Conservation (phyloP, 2,113 vertebrate genomes). For the Eretmochelys imbricata region DNA sequence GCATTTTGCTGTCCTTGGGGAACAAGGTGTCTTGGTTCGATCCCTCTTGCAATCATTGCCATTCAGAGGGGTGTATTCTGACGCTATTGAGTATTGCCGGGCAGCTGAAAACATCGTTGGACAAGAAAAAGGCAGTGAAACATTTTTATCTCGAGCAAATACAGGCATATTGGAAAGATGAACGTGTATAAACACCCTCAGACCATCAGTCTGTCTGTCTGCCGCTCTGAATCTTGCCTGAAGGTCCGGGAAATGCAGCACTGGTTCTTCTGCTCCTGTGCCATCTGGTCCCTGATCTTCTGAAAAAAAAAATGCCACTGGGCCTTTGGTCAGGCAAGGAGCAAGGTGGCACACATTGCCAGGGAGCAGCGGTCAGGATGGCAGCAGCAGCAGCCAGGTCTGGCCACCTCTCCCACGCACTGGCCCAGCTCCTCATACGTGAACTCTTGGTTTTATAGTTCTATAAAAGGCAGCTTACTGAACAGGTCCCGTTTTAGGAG, state of each 20-base stretch:
- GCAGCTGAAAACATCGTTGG: background rate
- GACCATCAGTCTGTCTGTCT: background rate
- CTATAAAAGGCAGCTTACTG: conserved; percentile 79
- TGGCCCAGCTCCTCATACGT: conserved; percentile 24
- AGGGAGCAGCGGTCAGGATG: background rate
- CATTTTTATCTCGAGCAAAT: background rate
- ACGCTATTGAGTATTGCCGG: background rate
- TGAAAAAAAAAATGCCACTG: accelerated
- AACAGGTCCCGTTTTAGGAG: conserved; percentile 73
- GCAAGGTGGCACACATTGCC: background rate
- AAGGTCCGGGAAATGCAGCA: background rate
- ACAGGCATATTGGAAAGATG: background rate
- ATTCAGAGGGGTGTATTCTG: background rate
- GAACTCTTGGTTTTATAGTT: conserved; percentile 76
- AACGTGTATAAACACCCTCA: background rate
- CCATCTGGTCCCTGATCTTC: background rate
- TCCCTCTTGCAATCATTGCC: background rate
- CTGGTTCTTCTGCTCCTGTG: background rate
- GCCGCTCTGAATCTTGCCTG: background rate
- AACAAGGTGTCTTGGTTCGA: background rate
- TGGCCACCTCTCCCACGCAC: background rate
- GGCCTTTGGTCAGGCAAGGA: background rate
- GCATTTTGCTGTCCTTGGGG: background rate
- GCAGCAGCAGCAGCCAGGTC: background rate
- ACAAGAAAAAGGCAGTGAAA: background rate